Percentiles rank a stretch among this genome's conserved stretches.
phyloP scores from a whole-genome alignment of 2,113 vertebrate species.

The Cyprinodon variegatus region DNA sequence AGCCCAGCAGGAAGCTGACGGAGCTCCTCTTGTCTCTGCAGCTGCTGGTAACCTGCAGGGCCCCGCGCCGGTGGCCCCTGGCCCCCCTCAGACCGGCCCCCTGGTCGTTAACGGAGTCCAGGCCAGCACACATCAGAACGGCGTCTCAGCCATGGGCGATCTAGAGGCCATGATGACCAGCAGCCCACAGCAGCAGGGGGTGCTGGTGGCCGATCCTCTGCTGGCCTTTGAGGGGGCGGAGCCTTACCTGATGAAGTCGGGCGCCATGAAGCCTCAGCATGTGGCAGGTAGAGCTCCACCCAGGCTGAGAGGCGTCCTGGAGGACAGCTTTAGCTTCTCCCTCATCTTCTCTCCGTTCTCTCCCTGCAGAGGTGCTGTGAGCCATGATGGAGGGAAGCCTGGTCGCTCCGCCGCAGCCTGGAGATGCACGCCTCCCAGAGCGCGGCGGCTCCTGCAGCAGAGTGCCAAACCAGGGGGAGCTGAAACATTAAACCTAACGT shows the following conservation, averaged over 20 bases:
- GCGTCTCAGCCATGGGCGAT: constrained; percentile 84
- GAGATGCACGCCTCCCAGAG: constrained; percentile 45
- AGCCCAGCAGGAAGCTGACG: too few relatives aligned
- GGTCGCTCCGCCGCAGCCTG: constrained; percentile 54
- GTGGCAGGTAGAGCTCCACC: constrained; percentile 84
- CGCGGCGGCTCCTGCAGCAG: constrained; percentile 52
- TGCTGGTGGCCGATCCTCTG: constrained; percentile 80
- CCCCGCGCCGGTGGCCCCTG: constrained; percentile 21
- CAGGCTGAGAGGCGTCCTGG: too few relatives aligned
- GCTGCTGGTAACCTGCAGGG: constrained; percentile 28
- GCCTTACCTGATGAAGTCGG: constrained; percentile 88
- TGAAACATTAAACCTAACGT: constrained; percentile 43
- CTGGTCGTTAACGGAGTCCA: constrained; percentile 88
- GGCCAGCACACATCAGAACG: constrained; percentile 86
- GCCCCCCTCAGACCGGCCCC: constrained; percentile 53
- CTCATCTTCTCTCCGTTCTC: neutral
- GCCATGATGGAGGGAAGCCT: constrained; percentile 49
- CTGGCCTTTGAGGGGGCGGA: constrained; percentile 88
- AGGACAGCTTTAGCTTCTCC: neutral
- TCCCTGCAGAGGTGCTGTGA: constrained; percentile 79
- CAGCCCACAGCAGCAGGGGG: constrained; percentile 55
- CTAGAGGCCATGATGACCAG: constrained; percentile 75
- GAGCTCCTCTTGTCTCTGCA: constrained; percentile 3
- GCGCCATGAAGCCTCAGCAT: constrained; percentile 89
- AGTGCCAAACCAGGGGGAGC: constrained; percentile 71